Evolutionary conservation across 53 echinoderm and acorn worm genomes (phyloP).

Genomic region (Echinarachnius parma): DNA sequence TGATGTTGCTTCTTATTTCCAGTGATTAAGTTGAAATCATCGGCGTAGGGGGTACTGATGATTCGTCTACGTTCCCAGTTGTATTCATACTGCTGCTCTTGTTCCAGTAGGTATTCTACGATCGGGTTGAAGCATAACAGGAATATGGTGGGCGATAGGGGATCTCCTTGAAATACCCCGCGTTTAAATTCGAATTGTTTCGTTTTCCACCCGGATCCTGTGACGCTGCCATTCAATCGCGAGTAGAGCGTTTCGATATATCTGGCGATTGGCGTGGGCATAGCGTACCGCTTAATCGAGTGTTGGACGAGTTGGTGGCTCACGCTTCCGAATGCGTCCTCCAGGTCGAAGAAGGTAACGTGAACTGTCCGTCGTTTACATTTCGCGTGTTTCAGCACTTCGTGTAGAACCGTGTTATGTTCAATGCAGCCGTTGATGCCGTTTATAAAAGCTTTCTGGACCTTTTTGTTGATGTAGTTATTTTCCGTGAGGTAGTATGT

Average conservation of each 20-base stretch:
- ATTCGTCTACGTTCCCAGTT: too few relatives aligned
- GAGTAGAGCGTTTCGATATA: neutral
- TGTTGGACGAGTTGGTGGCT: conserved; percentile 2
- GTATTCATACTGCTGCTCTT: too few relatives aligned
- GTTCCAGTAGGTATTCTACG: too few relatives aligned
- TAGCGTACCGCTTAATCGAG: neutral
- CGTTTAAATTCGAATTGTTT: too few relatives aligned
- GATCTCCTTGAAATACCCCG: too few relatives aligned
- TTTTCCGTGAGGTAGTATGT: neutral
- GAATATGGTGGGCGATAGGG: too few relatives aligned
- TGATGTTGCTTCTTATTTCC: too few relatives aligned
- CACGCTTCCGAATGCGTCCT: conserved; percentile 13
- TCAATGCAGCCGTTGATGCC: neutral
- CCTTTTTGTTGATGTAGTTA: neutral
- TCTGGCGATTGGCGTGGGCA: neutral
- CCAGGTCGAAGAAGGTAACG: too few relatives aligned
- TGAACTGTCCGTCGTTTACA: too few relatives aligned
- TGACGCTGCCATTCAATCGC: conserved; percentile 2
- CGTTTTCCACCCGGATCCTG: conserved; percentile 5
- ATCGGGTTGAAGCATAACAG: too few relatives aligned
- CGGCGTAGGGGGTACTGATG: too few relatives aligned
- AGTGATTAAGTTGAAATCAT: too few relatives aligned
- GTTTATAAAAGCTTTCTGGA: conserved; percentile 3
- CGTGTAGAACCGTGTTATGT: neutral
- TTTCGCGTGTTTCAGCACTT: neutral